phyloP scores from a whole-genome alignment of 2,888 invertebrate genomes.

The Idaea aversata region DNA sequence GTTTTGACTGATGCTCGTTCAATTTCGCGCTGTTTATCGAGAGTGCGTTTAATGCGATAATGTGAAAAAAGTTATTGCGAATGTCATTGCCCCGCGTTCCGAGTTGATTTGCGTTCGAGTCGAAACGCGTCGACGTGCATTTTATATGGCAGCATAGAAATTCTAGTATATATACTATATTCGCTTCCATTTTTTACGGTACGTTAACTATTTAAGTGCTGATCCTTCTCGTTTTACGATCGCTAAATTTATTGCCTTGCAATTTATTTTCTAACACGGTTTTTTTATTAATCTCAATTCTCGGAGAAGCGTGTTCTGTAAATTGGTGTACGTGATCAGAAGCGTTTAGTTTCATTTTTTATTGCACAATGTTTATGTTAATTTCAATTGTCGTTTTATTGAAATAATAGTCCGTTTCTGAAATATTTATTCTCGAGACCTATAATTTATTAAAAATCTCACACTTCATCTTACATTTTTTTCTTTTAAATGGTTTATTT shows the following conservation, averaged over 20 bases:
- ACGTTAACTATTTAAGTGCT: constrained; percentile 40
- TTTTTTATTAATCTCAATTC: constrained; percentile 21
- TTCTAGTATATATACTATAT: constrained; percentile 38
- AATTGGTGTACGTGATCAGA: constrained; percentile 26
- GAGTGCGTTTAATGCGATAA: constrained; percentile 52
- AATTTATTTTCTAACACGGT: constrained; percentile 23
- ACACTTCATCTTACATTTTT: neutral
- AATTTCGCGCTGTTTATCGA: constrained; percentile 47
- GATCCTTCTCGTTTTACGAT: constrained; percentile 43
- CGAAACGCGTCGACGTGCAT: constrained; percentile 35
- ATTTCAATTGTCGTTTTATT: constrained; percentile 19
- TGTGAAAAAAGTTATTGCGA: constrained; percentile 51
- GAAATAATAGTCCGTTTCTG: neutral
- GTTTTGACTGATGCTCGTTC: constrained; percentile 62
- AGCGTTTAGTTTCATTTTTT: constrained; percentile 18
- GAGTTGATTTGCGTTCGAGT: constrained; percentile 36
- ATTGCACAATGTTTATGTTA: constrained; percentile 26
- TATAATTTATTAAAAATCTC: neutral
- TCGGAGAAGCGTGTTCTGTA: constrained; percentile 12
- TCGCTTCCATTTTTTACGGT: constrained; percentile 41
- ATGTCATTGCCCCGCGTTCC: constrained; percentile 52
- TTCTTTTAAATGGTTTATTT: no score
- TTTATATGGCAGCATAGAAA: constrained; percentile 26
- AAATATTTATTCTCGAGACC: neutral
- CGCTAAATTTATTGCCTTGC: constrained; percentile 24